Percentiles rank a stretch among this genome's conserved stretches.
These are phyloP conservation scores for Rhynchonycteris naso DNA, from an alignment of 2,797 vertebrate genomes.

Conservation along the genomic window DNA sequence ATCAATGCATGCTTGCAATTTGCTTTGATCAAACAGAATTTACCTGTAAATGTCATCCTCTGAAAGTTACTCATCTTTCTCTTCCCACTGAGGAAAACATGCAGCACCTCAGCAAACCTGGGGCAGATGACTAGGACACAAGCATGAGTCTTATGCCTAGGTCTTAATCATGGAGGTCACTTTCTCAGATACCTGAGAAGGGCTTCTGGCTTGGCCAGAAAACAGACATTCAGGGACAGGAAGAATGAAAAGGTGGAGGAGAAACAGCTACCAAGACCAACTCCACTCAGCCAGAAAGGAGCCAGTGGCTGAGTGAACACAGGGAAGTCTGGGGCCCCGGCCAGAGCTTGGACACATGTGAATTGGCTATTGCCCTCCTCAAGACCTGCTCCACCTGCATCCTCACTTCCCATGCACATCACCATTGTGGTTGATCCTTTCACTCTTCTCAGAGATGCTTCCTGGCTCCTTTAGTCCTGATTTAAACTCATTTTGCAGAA, in stretches of 20 bases:
- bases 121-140: not conserved
- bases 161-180: slow-evolving; percentile 18
- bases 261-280: not conserved
- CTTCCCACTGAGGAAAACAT: not conserved
- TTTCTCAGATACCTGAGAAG: not conserved
- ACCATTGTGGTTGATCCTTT: not conserved
- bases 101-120: not conserved
- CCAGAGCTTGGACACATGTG: not conserved
- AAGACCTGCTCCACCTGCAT: not conserved
- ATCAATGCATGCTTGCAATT: slow-evolving; percentile 29
- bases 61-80: slow-evolving; percentile 45
- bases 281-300: not conserved
- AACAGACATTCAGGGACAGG: not conserved
- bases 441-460: not conserved
- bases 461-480: not conserved
- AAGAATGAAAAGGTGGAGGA: not conserved
- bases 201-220: not conserved
- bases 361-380: not conserved
- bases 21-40: slow-evolving; percentile 50
- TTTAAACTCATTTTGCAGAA: not conserved
- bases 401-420: not conserved
- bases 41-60: slow-evolving; percentile 40
- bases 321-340: rapidly evolving
- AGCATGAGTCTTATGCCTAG: not conserved
- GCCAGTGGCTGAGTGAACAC: not conserved